These are phyloP conservation scores for Orchestia grillus DNA, from an alignment of 1,140 invertebrate species.

Conservation along the genomic window DNA sequence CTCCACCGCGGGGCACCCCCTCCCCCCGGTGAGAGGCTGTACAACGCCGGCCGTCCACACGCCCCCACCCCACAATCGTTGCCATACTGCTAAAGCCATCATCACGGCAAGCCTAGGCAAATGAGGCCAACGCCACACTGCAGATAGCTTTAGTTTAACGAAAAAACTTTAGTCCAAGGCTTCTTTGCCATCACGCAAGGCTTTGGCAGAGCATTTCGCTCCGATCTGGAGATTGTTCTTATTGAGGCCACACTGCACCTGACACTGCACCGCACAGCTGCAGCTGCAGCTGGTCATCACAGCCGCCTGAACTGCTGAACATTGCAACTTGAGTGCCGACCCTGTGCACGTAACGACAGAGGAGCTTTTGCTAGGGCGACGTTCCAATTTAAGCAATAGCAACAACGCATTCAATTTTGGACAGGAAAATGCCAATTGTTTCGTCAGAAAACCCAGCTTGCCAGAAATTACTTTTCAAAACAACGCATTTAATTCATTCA, in stretches of 20 bases:
- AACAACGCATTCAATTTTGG: not conserved
- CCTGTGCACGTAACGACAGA: not conserved
- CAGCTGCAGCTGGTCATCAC: not conserved
- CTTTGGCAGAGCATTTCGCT: conserved; percentile 14
- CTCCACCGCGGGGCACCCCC: not conserved
- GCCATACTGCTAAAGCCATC: conserved; percentile 8
- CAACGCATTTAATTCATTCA: not conserved
- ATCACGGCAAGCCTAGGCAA: conserved; percentile 28
- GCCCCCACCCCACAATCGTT: not conserved
- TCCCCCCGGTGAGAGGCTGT: too few species aligned
- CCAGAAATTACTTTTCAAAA: not conserved
- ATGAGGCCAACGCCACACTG: not conserved
- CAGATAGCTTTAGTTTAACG: conserved; percentile 49
- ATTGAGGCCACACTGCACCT: not conserved
- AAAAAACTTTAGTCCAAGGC: conserved; percentile 19
- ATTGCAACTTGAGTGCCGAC: not conserved
- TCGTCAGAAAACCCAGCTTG: not conserved
- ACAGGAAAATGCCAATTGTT: not conserved
- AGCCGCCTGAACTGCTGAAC: not conserved
- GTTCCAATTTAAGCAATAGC: not conserved
- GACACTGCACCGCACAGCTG: not conserved
- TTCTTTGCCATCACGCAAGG: not conserved
- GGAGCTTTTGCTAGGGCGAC: not conserved
- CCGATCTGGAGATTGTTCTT: not conserved
- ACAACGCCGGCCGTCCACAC: too few species aligned